Base-by-base conservation (phyloP, 2,888 invertebrate genomes). In the Apotomis betuletana region DNA sequence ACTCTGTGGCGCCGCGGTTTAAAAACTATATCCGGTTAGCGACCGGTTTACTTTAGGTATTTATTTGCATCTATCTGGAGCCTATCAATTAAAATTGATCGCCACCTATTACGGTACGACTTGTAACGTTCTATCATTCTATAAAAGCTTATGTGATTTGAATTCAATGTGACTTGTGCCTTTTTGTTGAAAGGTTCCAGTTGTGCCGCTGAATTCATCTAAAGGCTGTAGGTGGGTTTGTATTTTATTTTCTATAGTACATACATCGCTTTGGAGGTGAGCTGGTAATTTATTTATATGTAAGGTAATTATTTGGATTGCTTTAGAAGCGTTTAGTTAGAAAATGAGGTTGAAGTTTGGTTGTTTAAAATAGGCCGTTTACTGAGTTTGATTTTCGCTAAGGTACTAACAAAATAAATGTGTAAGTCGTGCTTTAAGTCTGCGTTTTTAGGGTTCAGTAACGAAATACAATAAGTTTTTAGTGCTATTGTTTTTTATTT, bases 21-120 rank as follows among this genome's bases (percentile, higher is more conserved):
- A 58, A 51, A 71, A 80, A 79, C 69, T 75, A 78, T 76, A 81
- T 82, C 81, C 80, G 81, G 80, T 75, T 81, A 58, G 69, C 61
- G 75, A 82, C 83, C 79, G 79, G 81, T 83, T 81, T 58, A 44
- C 36, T 68, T 63, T 72, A 72, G 68, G 63, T 68, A 63, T 72
- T 67, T 71, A 67, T 70, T 67, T 55, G 59, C 13, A 69, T 65
- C 71, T 67, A 71, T 68, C 67, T 63, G 59, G 73, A 69, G 73
- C 61, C 74, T 74, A 74, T 74, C 68, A 70, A 67, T 72, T 62
- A 72, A 67, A 74, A 63, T 62, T 72, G 72, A 72, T 72, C 72
- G 63, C 72, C 67, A 63, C 67, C 63, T 59, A 68, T 72, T 68
- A 68, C 65, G 65, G 55, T 54, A 15, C 61, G 44, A 49, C 67